Conservation (phyloP, 2,113 vertebrate genomes). For the Sinocyclocheilus rhinocerous region DNA sequence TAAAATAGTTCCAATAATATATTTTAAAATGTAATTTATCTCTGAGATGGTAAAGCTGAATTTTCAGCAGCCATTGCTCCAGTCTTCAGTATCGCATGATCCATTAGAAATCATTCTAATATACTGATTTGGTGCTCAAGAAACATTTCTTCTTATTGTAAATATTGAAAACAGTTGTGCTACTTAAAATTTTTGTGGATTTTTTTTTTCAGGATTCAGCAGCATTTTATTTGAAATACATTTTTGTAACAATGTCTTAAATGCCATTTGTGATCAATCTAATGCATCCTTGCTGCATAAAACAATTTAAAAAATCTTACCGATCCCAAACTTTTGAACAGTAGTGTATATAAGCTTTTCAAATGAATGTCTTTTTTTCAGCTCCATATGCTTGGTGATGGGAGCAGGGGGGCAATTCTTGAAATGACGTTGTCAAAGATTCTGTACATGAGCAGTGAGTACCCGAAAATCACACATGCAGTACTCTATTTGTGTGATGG, state of each 20-base stretch:
- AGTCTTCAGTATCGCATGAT: neutral
- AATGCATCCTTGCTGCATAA: no score
- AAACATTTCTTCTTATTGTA: neutral
- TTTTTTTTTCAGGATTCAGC: neutral
- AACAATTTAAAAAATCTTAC: no score
- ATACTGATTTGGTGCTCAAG: neutral
- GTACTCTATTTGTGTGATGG: neutral
- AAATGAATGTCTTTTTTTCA: conserved; percentile 58
- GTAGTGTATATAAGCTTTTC: neutral
- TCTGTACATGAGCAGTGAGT: conserved; percentile 86
- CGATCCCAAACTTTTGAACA: neutral
- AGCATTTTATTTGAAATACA: neutral
- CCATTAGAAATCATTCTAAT: neutral
- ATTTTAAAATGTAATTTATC: no score
- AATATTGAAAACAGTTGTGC: neutral
- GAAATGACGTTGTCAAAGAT: conserved; percentile 94
- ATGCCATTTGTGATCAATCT: no score
- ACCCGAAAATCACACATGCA: neutral
- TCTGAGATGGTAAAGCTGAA: neutral
- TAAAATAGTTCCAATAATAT: no score
- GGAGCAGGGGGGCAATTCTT: conserved; percentile 86
- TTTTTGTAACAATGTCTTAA: no score
- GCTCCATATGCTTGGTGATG: conserved; percentile 95
- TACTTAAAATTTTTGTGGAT: neutral
- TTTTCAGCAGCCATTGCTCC: neutral